phyloP scores from a whole-genome alignment of 2,888 invertebrate species.

The Lycocerus yunnanus region DNA sequence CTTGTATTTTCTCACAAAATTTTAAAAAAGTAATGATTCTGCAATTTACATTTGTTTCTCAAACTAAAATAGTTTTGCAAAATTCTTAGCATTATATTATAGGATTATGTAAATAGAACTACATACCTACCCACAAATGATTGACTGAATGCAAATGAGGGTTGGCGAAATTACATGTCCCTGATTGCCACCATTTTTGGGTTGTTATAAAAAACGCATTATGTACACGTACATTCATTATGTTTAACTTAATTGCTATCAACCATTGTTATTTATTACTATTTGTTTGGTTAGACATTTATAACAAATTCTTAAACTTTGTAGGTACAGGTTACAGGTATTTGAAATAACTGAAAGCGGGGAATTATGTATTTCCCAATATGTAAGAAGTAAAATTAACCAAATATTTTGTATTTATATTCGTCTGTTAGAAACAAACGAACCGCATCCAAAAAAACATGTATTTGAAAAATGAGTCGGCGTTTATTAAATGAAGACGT shows the following conservation, averaged over 20 bases:
- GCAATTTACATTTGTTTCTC: background rate
- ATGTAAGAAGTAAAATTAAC: background rate
- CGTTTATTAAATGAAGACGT: conserved; percentile 53
- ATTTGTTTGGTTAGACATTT: background rate
- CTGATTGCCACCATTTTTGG: conserved; percentile 41
- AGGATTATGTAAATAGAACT: conserved; percentile 55
- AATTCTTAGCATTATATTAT: conserved; percentile 49
- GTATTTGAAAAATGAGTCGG: conserved; percentile 50
- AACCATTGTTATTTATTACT: background rate
- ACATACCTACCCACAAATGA: conserved; percentile 50
- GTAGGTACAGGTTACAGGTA: background rate
- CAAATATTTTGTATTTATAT: conserved; percentile 10
- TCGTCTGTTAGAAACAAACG: conserved; percentile 19
- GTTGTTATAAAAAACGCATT: background rate
- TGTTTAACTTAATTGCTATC: background rate
- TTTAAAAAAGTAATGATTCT: background rate
- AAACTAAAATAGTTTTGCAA: conserved; percentile 34
- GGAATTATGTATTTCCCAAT: background rate
- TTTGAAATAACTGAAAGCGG: background rate
- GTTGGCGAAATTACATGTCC: conserved; percentile 42
- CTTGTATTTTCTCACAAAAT: background rate
- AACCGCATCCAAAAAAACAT: conserved; percentile 37
- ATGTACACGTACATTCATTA: background rate
- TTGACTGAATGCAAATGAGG: conserved; percentile 53
- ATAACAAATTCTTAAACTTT: background rate